Base-by-base conservation (phyloP, 2,113 vertebrate species). In the Xenopus tropicalis region DNA sequence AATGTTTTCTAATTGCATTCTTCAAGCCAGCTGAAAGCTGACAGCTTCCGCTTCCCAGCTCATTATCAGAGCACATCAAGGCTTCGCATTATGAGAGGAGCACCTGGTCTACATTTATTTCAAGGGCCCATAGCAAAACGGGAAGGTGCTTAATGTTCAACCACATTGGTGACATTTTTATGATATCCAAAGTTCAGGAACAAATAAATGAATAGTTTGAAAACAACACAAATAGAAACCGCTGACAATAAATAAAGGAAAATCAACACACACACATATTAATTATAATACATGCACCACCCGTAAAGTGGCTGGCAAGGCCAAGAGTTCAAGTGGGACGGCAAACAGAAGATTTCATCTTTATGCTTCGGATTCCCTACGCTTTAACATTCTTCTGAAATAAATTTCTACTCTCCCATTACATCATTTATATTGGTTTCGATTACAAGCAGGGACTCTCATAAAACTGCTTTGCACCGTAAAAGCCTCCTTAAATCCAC, bases 81-180 rank as follows among this genome's bases (percentile, higher is more conserved):
- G 91, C 90, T 81, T 84, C 86, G 83, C 88, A 85, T 88, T 90
- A 89, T 82, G 82, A 89, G 83, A 83, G 66, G 81, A 88, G 86
- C 93, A 93, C 93, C 91, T 93, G 92, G 90, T 91, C 87, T 87
- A 87, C 87, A 88, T 93, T 93, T 92, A 91, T 90, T 93, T 92
- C 91, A 92, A 87, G 61, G 66, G 89, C 89, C 90, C 84, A 89
- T 84, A 89, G 92, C 90, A 86, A 91, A 88, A 89, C 83, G 91
- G 93, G 91, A 91, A 89, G 91, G 93, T 91, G 93, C 90, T 87
- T 93, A 94, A 95, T 94, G 93, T 92, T 90, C 91, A 94, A 90
- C 89, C 87, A 92, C 91, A 82, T 95, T 94, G 94, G 93, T 96
- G 95, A 97, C 96, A 96, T 93, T 94, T 98, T 98, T 96, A 98